Evolutionary conservation across 2,888 invertebrate species (phyloP).

Genomic region (Leistus spinibarbis): DNA sequence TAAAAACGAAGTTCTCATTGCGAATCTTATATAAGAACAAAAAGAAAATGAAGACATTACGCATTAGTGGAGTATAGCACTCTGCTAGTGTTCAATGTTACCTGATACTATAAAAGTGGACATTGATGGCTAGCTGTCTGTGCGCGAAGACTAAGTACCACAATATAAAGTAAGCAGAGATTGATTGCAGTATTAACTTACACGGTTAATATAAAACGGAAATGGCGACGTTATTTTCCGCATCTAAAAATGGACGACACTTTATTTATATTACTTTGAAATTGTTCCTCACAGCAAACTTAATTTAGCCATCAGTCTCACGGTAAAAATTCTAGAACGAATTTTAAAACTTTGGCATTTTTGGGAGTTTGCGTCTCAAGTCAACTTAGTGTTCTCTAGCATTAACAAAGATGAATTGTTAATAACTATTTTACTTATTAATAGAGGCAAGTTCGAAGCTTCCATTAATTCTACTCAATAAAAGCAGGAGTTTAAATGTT

Average conservation of each 20-base stretch:
- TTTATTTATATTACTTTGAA: background rate
- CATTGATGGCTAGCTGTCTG: background rate
- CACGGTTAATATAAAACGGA: background rate
- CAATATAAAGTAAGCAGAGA: background rate
- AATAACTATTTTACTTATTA: too few species aligned
- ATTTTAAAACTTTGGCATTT: background rate
- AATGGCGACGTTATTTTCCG: background rate
- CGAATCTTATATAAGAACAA: background rate
- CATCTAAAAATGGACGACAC: background rate
- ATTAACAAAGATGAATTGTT: too few species aligned
- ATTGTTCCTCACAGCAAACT: background rate
- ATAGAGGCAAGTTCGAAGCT: too few species aligned
- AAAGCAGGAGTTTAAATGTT: too few species aligned
- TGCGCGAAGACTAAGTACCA: background rate
- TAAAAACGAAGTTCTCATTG: background rate
- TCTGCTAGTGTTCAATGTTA: background rate
- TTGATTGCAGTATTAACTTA: constrained; percentile 3
- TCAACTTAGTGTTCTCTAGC: too few species aligned
- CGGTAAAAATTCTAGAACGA: background rate
- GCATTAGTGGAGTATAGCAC: background rate
- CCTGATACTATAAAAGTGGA: background rate
- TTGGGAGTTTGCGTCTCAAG: too few species aligned
- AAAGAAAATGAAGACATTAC: background rate
- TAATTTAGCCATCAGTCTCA: background rate
- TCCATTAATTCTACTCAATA: too few species aligned